Base-by-base conservation (phyloP, 2,797 vertebrate species). In the Oceanodroma leucorhoa region DNA sequence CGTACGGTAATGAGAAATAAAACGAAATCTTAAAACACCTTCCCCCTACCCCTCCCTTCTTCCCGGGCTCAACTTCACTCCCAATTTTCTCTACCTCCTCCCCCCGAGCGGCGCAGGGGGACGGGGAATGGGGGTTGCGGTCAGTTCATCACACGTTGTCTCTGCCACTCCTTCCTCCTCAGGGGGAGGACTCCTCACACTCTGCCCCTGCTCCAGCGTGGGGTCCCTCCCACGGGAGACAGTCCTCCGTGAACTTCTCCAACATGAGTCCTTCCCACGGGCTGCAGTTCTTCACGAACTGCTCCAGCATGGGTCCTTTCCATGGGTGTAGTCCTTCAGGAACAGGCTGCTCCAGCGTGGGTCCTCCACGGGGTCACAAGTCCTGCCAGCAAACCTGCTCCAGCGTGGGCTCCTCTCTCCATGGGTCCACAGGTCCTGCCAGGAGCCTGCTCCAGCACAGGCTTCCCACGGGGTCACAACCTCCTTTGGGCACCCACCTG, bases 91-190 rank as follows among this genome's bases (percentile, higher is more conserved):
- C 55, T 24, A 34, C n/a, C 55, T 34, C 22, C 9, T 57, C 22
- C n/a, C 32, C 6, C 6, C 5, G 9, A 57, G n/a, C 2, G 2
- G 20, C 4, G 1, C 54, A n/a, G 21, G n/a, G 6, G 22, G 14
- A 57, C 0, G 4, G 14, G 32, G 32, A 57, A 34, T 34, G 22
- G 22, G 54, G 21, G n/a, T 24, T 57, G n/a, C 2, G 9, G 55
- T 57, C 22, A 34, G 55, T 57, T 23, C 55, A 57, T 22, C 14
- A 32, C 30, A 32, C 17, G 5, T 30, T 54, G 53, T 32, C 53
- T 54, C 53, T 54, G 53, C 51, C 0, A 4, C 13, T 55, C 54
- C 32, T 57, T 57, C 54, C 54, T 57, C 14, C 54, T 15, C 32
- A 34, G 21, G 21, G 12, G 30, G 13, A 57, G 21, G 54, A n/a